phyloP scores from a whole-genome alignment of 2,113 vertebrate species.

The Synchiropus splendidus region DNA sequence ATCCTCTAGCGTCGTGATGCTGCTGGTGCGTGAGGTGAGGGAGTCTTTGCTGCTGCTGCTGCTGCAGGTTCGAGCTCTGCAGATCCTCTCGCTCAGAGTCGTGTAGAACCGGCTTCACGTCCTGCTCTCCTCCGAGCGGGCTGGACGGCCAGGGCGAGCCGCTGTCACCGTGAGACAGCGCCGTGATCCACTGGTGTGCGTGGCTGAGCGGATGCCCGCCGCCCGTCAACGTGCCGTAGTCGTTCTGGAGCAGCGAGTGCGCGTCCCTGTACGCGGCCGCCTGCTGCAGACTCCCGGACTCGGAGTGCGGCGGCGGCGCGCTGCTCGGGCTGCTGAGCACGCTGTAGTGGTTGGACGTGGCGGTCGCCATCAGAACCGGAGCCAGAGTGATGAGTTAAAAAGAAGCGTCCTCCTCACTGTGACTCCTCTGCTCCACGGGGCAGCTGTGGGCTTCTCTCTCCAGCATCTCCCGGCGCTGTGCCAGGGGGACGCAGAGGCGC shows the following conservation, averaged over 20 bases:
- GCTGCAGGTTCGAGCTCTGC: constrained; percentile 75
- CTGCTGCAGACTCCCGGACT: constrained; percentile 88
- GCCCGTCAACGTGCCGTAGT: constrained; percentile 78
- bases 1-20: constrained; percentile 80
- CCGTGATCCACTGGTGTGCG: constrained; percentile 94
- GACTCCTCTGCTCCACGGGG: constrained; percentile 80
- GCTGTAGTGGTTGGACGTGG: constrained; percentile 96
- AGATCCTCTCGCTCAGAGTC: constrained; percentile 74
- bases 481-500: constrained; percentile 79
- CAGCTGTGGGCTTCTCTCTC: constrained; percentile 62
- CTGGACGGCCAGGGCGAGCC: constrained; percentile 81
- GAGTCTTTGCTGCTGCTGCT: constrained; percentile 71
- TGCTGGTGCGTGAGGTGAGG: constrained; percentile 79
- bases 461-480: constrained; percentile 75
- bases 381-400: constrained; percentile 82
- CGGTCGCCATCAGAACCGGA: constrained; percentile 89
- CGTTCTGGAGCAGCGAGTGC: constrained; percentile 81
- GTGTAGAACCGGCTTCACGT: constrained; percentile 86
- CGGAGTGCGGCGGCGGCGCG: constrained; percentile 81
- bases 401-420: constrained; percentile 80
- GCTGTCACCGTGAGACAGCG: constrained; percentile 84
- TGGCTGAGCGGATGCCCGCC: constrained; percentile 89
- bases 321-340: constrained; percentile 79
- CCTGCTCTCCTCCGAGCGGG: constrained; percentile 84
- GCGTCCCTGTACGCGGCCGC: constrained; percentile 86